Conservation (phyloP, 2,797 vertebrate genomes). For the Typhlichthys subterraneus region DNA sequence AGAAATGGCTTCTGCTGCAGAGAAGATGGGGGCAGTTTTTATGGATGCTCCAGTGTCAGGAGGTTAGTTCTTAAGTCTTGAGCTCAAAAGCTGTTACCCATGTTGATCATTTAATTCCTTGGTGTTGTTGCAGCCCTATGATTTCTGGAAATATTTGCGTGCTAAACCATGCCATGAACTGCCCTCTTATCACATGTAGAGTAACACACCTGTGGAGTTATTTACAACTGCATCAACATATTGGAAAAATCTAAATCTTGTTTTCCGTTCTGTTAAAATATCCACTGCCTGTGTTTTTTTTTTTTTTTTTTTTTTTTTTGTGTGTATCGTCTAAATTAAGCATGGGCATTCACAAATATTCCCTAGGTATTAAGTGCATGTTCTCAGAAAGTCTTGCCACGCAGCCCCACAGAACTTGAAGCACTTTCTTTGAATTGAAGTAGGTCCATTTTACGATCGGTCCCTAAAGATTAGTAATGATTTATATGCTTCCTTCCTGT, state of each 20-base stretch:
- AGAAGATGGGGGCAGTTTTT: slow-evolving; percentile 96
- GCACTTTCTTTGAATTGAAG: slow-evolving; percentile 90
- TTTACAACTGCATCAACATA: too few species aligned
- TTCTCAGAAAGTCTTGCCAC: slow-evolving; percentile 31
- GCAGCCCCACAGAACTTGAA: slow-evolving; percentile 78
- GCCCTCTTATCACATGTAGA: too few species aligned
- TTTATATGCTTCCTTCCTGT: slow-evolving; percentile 91
- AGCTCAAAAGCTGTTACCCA: not conserved
- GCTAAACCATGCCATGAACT: too few species aligned
- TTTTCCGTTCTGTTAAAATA: too few species aligned
- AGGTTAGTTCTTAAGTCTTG: slow-evolving; percentile 76
- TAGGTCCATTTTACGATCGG: slow-evolving; percentile 88
- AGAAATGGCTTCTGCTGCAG: slow-evolving; percentile 90
- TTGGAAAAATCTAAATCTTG: too few species aligned
- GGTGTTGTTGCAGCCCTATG: too few species aligned
- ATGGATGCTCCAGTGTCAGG: slow-evolving; percentile 99
- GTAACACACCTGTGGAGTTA: too few species aligned
- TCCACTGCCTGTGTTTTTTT: too few species aligned
- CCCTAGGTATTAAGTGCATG: slow-evolving; percentile 4
- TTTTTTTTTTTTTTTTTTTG: too few species aligned
- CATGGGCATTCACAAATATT: slow-evolving; percentile 9
- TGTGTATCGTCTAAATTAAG: too few species aligned
- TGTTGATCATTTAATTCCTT: too few species aligned
- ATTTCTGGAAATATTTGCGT: too few species aligned
- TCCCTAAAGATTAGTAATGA: slow-evolving; percentile 91